Evolutionary conservation across 1,140 invertebrate species (phyloP).

Genomic region (Drosophila varians): DNA sequence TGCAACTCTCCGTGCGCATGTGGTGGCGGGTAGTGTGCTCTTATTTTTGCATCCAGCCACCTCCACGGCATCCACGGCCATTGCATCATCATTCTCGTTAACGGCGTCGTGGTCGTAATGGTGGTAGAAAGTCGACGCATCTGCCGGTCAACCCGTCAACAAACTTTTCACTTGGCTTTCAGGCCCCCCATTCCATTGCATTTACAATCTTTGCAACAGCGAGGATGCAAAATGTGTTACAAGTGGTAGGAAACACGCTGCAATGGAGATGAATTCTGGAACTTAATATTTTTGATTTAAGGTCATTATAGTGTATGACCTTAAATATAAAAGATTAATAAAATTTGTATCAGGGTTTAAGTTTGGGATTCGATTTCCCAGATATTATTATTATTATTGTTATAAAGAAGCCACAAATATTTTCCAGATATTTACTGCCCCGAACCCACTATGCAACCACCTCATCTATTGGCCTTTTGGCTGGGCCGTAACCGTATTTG

Average conservation of each 20-base stretch:
- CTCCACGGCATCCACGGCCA: conserved; percentile 31
- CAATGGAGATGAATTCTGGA: background rate
- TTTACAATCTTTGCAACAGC: background rate
- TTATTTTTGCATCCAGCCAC: conserved; percentile 23
- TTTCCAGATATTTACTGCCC: background rate
- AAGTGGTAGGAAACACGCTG: conserved; percentile 47
- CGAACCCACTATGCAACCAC: conserved; percentile 12
- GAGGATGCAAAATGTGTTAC: conserved; percentile 65
- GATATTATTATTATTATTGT: too few relatives aligned
- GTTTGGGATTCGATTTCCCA: too few relatives aligned
- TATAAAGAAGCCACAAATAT: too few relatives aligned
- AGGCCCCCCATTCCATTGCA: background rate
- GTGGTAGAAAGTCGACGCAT: conserved; percentile 55
- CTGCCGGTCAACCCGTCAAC: conserved; percentile 51
- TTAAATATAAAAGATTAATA: background rate
- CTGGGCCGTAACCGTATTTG: conserved; percentile 19
- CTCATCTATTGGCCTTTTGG: conserved; percentile 1
- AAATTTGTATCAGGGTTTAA: background rate
- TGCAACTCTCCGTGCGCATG: conserved; percentile 54
- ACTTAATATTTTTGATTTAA: background rate
- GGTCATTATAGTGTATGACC: background rate
- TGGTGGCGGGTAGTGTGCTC: conserved; percentile 11
- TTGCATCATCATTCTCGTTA: conserved; percentile 55
- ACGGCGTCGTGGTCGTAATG: conserved; percentile 30
- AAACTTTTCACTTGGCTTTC: background rate